Base-by-base conservation (phyloP, 2,797 vertebrate genomes). In the Halcyon chelicuti region DNA sequence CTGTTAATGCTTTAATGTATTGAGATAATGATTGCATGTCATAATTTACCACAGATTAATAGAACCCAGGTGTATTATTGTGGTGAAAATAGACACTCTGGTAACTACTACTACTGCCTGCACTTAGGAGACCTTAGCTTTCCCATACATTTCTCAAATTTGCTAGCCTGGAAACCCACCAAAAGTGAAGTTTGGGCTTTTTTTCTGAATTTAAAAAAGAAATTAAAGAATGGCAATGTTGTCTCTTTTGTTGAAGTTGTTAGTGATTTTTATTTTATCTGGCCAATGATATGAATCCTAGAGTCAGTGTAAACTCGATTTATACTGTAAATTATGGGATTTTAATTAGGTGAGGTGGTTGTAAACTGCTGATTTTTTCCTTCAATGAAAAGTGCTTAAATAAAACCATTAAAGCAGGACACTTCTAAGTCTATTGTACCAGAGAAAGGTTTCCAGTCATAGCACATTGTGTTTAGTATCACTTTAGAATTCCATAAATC, bases 401-500 rank as follows among this genome's bases (percentile, higher is more conserved):
- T 78, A 52, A 95, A 93, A 93, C 60, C 33, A 28, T 79, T 91
- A 79, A 86, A 89, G 52, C 67, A 28, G 67, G 26, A 33, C 19
- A 22, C 68, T 91, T 96, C 80, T 83, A 72, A 84, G 79, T 88
- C 73, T 49, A n/a, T 87, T 93, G 76, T 75, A 84, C 57, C 62
- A 87, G 44, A 63, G 61, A 95, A 96, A 91, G 79, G 88, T 95
- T 95, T 90, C 76, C 76, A 92, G 86, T 79, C 91, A 88, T 72
- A 92, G 88, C 76, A 91, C 80, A 93, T 79, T 88, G 79, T 91
- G 94, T 97, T 97, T 98, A 98, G 95, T 94, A 97, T 97, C 97
- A 93, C 95, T 98, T 97, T 94, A 96, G 95, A 97, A 97, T 98
- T 97, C 97, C 70, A 97, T 98, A 97, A 98, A 98, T 97, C 97